Percentiles rank a stretch among this genome's conserved stretches.
Conservation (phyloP, 2,797 vertebrate species). For the Neostethus bicornis region DNA sequence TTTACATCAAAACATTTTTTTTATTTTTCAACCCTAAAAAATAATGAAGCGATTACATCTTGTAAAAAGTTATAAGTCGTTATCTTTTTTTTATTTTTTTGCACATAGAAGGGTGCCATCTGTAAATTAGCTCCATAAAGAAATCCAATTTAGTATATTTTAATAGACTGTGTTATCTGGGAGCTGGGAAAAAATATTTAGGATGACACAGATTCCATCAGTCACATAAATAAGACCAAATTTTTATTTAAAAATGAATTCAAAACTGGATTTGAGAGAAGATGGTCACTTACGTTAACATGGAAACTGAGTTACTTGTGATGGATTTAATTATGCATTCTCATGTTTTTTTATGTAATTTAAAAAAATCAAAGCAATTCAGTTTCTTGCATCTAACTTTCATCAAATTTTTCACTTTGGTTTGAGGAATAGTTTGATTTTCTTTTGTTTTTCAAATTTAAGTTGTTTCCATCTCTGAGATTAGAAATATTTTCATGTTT, state of each 20-base stretch:
- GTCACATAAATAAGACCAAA: neutral
- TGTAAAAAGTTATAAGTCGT: conserved; percentile 54
- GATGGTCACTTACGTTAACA: neutral
- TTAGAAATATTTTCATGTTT: conserved; percentile 26
- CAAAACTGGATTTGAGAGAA: conserved; percentile 3
- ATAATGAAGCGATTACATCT: conserved; percentile 20
- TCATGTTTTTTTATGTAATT: conserved; percentile 3
- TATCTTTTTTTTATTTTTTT: conserved; percentile 26
- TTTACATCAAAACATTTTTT: conserved; percentile 51
- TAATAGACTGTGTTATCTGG: too few species aligned
- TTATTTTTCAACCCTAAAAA: conserved; percentile 35
- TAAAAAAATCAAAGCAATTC: conserved; percentile 2
- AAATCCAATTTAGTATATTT: conserved; percentile 29
- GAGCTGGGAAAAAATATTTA: too few species aligned
- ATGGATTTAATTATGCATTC: neutral
- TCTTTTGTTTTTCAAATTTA: conserved; percentile 9
- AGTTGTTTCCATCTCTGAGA: conserved; percentile 14
- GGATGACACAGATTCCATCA: conserved; percentile 4
- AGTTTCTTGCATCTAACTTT: conserved; percentile 17
- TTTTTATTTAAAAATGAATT: conserved; percentile 22
- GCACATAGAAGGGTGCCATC: neutral
- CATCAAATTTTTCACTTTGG: conserved; percentile 6
- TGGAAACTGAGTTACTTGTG: conserved; percentile 3
- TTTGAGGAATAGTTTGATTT: conserved; percentile 11
- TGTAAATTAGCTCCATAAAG: conserved; percentile 23